These are phyloP conservation scores for Adrianichthys oophorus DNA, from an alignment of 2,797 vertebrate genomes.

Conservation along the genomic window DNA sequence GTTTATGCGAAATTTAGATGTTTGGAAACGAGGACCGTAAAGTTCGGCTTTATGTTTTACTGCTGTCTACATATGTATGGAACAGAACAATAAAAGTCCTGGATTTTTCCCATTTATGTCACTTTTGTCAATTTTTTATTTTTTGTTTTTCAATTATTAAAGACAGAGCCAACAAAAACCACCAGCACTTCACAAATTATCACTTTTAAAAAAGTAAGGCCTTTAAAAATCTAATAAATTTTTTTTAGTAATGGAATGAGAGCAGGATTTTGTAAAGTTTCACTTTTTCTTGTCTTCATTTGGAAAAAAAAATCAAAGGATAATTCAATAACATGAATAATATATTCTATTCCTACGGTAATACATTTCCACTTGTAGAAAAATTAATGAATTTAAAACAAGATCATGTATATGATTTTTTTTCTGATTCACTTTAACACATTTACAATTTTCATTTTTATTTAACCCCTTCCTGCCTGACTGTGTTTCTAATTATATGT, in stretches of 20 bases:
- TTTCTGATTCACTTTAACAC: too few relatives aligned
- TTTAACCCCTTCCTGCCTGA: too few relatives aligned
- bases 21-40: neutral
- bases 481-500: too few relatives aligned
- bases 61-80: neutral
- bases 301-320: neutral
- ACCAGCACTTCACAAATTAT: too few relatives aligned
- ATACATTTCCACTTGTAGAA: too few relatives aligned
- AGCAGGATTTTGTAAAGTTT: neutral
- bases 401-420: too few relatives aligned
- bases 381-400: too few relatives aligned
- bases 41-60: neutral
- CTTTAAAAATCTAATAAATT: too few relatives aligned
- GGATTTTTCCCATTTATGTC: neutral
- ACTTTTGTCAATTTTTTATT: neutral
- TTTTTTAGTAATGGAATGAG: too few relatives aligned
- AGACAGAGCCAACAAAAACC: neutral
- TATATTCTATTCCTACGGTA: neutral
- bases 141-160: neutral
- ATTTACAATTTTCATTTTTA: too few relatives aligned
- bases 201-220: too few relatives aligned
- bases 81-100: slow-evolving; percentile 3
- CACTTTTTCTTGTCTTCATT: neutral
- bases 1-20: neutral
- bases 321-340: neutral